Base-by-base conservation (phyloP, 2,797 vertebrate genomes). In the Sebastes variabilis region DNA sequence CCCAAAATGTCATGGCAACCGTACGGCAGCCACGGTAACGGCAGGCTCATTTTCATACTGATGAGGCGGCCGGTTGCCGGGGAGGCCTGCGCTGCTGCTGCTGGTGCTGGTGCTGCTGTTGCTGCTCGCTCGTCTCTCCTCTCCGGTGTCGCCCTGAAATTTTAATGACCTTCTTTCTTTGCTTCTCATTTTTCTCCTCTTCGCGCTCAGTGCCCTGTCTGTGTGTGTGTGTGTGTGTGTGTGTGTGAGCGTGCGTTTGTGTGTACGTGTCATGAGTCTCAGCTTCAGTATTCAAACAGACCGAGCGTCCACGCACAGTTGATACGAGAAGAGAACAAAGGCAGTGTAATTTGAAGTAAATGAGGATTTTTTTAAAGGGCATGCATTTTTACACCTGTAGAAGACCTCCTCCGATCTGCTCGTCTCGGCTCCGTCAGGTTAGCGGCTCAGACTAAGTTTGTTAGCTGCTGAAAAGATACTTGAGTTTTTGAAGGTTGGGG, bases 41-140 rank as follows among this genome's bases (percentile, higher is more conserved):
- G 87, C 80, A 30, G 84, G 66, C 87, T 93, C 86, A 91, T 93
- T 92, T 93, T 94, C 91, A 94, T 93, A 91, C 92, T 90, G 93
- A 93, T 93, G 90, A 93, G 88, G 83, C 27, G 67, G 83, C 77
- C 72, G 54, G 87, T 89, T 88, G 89, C 90, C 25, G 71, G 55
- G 88, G 84, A 89, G 85, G 83, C 83, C 81, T 38, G 70, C 16
- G 42, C 79, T 12, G 58, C 72, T 14, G 72, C 64, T 61, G 67
- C 79, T 25, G 65, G 56, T 5, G 66, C 72, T 36, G 34, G 2
- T 11, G 69, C 64, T 61, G 67, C 83, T 25, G 65, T 56, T 5
- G 66, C 72, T 42, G 38, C 38, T 42, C 67, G 64, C 83, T 87
- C 71, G 7, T 65, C 75, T 78, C 84, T 85, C 89, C 83, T 92